Conservation (phyloP, 2,797 vertebrate species). For the Phyllotis vaccarum region DNA sequence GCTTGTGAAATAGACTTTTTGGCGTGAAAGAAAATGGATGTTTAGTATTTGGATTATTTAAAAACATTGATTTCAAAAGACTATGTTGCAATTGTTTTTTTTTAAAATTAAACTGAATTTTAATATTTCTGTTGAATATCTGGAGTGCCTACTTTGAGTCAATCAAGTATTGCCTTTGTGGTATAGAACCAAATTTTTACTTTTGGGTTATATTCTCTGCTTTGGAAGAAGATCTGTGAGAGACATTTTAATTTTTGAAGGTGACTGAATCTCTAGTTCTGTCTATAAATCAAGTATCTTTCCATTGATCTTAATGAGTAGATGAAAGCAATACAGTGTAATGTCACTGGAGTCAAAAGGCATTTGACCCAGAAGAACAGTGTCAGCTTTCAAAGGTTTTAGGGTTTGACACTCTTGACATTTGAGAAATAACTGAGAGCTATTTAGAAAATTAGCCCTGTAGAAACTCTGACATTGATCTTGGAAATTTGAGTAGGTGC, state of each 20-base stretch:
- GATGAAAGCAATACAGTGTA: background rate
- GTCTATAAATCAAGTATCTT: background rate
- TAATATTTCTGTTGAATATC: slow-evolving; percentile 19
- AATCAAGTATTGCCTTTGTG: background rate
- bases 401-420: background rate
- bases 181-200: background rate
- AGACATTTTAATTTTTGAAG: background rate
- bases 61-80: background rate
- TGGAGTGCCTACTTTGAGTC: slow-evolving; percentile 11
- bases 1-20: background rate
- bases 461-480: background rate
- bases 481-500: background rate
- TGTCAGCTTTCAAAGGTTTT: background rate
- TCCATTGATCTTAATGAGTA: background rate
- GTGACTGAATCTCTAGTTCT: background rate
- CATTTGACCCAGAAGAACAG: background rate
- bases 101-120: background rate
- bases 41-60: background rate
- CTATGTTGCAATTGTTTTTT: background rate
- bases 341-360: background rate
- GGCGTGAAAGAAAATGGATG: background rate
- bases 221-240: background rate
- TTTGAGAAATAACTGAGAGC: background rate
- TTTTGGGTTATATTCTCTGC: background rate
- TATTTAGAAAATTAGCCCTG: background rate